Conservation (phyloP, 2,888 invertebrate genomes). For the Synanthedon vespiformis region DNA sequence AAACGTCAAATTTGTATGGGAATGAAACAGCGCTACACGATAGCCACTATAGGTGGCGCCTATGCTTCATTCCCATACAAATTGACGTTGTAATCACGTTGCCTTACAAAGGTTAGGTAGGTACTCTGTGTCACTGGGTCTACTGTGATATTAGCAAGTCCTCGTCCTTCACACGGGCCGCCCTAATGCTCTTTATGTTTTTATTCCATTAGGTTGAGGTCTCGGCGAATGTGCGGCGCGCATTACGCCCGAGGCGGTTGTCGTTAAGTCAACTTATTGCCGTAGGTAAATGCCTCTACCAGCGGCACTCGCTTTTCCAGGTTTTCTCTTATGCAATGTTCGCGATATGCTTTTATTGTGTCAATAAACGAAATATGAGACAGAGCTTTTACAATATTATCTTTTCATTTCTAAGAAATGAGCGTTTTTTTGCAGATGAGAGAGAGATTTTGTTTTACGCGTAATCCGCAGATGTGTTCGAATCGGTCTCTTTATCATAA, state of each 20-base stretch:
- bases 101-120: too few relatives aligned
- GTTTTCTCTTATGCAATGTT: neutral
- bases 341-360: neutral
- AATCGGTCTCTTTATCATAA: too few relatives aligned
- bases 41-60: too few relatives aligned
- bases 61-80: too few relatives aligned
- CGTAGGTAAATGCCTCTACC: constrained; percentile 20
- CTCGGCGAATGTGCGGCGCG: constrained; percentile 22
- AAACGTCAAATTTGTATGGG: too few relatives aligned
- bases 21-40: too few relatives aligned
- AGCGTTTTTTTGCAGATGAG: too few relatives aligned
- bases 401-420: neutral
- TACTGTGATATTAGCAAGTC: constrained; percentile 1
- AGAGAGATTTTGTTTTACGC: too few relatives aligned
- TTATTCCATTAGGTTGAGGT: constrained; percentile 50
- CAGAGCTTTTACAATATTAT: neutral
- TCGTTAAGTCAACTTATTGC: constrained; percentile 35
- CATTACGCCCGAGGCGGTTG: constrained; percentile 24
- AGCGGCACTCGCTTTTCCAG: neutral
- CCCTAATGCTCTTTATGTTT: constrained; percentile 47
- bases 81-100: too few relatives aligned
- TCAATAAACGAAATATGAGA: neutral
- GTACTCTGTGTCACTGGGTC: neutral
- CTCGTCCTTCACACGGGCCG: constrained; percentile 25
- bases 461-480: too few relatives aligned